Base-by-base conservation (phyloP, 2,797 vertebrate species). In the Muscicapa comitata region DNA sequence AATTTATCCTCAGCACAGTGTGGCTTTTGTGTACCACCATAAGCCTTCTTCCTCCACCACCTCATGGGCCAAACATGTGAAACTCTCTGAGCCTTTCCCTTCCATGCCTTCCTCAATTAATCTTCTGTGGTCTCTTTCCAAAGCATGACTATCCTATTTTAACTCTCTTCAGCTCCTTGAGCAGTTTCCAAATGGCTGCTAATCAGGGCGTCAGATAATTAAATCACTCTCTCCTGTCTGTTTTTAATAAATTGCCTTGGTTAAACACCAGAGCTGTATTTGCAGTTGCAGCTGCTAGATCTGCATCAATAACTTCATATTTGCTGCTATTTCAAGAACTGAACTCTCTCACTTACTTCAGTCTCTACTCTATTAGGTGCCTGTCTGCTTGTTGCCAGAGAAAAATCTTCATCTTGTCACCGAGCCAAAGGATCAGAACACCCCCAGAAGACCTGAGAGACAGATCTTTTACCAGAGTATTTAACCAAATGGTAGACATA, bases 41-140 rank as follows among this genome's bases (percentile, higher is more conserved):
- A 93, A 96, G 86, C 50, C 13, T 54, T 86, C 92, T 74, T 92
- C 89, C 90, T 97, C 88, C 95, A 65, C 71, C 92, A 75, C 96
- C 87, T 96, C 96, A 95, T 95, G 65, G 86, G 86, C 35, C 50
- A 97, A 96, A 97, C 65, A 96, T 78, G 93, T 84, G 70, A 97
- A 97, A 94, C 89, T 78, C 59, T 83, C 80, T 65, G 70, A 97
- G 89, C 91, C 89, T 95, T 95, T 96, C 87, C 88, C 82, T 90
- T 95, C 95, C 85, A 78, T 95, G 97, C 77, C 91, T 94, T 80
- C 85, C 90, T 90, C 89, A 96, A 93, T 95, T 98, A 97, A 96
- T 97, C 66, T 96, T 75, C 89, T 75, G 67, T 95, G 91, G 93
- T 94, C 66, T 81, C 86, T 72, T 93, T 96, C 97, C 97, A 97